phyloP scores from a whole-genome alignment of 1,140 invertebrate genomes.

The Trichonephila clavata region DNA sequence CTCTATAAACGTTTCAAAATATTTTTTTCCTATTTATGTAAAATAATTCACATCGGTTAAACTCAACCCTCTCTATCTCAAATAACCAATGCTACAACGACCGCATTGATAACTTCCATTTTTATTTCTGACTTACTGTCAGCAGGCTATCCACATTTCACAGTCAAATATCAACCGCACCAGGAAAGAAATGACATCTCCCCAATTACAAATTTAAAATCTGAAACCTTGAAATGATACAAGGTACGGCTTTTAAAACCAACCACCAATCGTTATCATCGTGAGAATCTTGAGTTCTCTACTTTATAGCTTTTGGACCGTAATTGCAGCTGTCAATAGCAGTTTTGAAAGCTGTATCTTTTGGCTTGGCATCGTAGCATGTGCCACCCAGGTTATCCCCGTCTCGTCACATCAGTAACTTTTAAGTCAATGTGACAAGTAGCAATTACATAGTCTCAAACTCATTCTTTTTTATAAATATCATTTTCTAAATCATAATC shows the following conservation, averaged over 20 bases:
- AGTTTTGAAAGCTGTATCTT: neutral
- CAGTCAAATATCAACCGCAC: neutral
- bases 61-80: too few relatives aligned
- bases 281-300: neutral
- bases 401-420: neutral
- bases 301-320: neutral
- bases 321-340: neutral
- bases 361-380: neutral
- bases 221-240: neutral
- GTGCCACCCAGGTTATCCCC: neutral
- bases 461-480: neutral
- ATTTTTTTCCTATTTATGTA: too few relatives aligned
- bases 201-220: neutral
- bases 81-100: too few relatives aligned
- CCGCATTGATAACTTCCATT: too few relatives aligned
- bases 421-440: neutral
- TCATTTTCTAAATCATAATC: neutral
- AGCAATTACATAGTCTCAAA: neutral
- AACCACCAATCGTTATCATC: neutral
- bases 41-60: too few relatives aligned
- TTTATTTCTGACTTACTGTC: too few relatives aligned
- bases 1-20: too few relatives aligned
- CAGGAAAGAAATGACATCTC: neutral
- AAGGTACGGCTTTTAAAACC: neutral
- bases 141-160: too few relatives aligned